Percentiles rank a stretch among this genome's conserved stretches.
Evolutionary conservation across 1,140 invertebrate species (phyloP).

Genomic region (Drosophila lowei): DNA sequence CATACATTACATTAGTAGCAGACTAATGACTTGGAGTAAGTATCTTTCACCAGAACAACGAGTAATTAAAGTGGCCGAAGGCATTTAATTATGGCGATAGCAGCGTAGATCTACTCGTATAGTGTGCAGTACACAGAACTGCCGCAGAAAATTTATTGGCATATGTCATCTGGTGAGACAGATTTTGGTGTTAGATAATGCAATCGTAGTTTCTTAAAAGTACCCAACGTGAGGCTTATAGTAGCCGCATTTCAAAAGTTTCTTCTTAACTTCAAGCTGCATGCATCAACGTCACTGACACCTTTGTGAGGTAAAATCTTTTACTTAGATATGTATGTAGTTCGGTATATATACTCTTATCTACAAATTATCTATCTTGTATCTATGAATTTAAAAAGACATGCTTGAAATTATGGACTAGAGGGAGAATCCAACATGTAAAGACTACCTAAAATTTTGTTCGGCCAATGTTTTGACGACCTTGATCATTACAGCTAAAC

Average conservation of each 20-base stretch:
- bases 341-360: too few relatives aligned
- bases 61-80: slow-evolving; percentile 56
- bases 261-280: slow-evolving; percentile 15
- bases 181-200: slow-evolving; percentile 26
- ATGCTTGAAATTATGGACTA: too few relatives aligned
- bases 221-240: too few relatives aligned
- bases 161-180: slow-evolving; percentile 38
- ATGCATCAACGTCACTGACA: slow-evolving; percentile 54
- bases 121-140: slow-evolving; percentile 17
- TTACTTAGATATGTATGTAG: too few relatives aligned
- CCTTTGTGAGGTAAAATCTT: background rate
- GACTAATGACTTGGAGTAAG: slow-evolving; percentile 44
- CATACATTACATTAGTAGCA: slow-evolving; percentile 16
- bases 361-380: too few relatives aligned
- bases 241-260: slow-evolving; percentile 23
- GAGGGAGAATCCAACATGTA: too few relatives aligned
- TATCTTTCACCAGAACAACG: slow-evolving; percentile 56
- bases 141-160: slow-evolving; percentile 55
- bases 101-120: slow-evolving; percentile 9
- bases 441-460: too few relatives aligned
- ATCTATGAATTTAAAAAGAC: too few relatives aligned
- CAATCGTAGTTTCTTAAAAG: background rate
- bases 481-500: too few relatives aligned
- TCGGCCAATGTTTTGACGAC: too few relatives aligned
- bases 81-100: slow-evolving; percentile 60